phyloP scores from a whole-genome alignment of 2,888 invertebrate genomes.

The Nezara viridula region DNA sequence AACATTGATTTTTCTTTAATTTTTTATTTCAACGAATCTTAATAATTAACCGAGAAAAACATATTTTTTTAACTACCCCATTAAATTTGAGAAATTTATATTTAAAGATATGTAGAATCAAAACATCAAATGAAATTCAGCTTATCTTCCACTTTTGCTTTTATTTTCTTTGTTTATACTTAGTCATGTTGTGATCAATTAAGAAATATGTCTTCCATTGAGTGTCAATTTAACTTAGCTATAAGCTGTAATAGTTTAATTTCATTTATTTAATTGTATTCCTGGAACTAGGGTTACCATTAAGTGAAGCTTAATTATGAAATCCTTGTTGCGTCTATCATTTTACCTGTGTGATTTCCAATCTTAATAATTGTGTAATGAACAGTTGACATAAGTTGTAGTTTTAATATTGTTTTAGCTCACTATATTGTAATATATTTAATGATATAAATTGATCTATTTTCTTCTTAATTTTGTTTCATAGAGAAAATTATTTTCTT shows the following conservation, averaged over 20 bases:
- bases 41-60: too few species aligned
- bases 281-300: neutral
- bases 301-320: neutral
- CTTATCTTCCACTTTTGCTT: neutral
- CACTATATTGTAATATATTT: neutral
- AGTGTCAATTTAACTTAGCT: neutral
- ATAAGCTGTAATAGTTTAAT: neutral
- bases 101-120: too few species aligned
- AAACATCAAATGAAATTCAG: too few species aligned
- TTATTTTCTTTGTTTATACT: neutral
- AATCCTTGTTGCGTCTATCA: neutral
- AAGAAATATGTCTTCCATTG: neutral
- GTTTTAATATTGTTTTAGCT: neutral
- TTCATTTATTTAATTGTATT: neutral
- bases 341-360: neutral
- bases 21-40: too few species aligned
- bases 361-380: neutral
- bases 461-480: too few species aligned
- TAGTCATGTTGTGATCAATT: neutral
- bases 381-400: neutral
- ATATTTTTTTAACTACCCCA: too few species aligned
- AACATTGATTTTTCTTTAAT: too few species aligned
- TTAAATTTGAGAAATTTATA: too few species aligned
- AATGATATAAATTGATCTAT: neutral
- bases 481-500: neutral